phyloP scores from a whole-genome alignment of 2,797 vertebrate genomes.

The Oceanodroma leucorhoa region DNA sequence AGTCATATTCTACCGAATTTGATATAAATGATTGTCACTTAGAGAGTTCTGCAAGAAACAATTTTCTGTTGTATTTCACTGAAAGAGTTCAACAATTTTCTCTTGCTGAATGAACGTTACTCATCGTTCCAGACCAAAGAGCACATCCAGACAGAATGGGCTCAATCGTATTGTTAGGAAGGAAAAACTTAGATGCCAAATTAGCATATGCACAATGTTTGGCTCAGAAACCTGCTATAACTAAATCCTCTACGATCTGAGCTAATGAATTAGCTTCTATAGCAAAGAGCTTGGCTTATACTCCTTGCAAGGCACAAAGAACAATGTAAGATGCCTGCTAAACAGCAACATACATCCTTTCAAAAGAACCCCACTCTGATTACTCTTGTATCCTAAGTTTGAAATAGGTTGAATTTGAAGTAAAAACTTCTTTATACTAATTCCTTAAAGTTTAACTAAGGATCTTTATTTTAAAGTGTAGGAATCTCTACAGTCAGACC shows the following conservation, averaged over 20 bases:
- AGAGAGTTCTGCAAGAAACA: background rate
- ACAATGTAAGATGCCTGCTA: background rate
- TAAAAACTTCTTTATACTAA: background rate
- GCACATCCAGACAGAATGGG: background rate
- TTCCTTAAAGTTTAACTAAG: background rate
- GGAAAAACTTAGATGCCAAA: background rate
- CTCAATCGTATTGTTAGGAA: background rate
- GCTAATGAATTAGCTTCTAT: background rate
- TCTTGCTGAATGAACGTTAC: background rate
- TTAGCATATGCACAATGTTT: background rate
- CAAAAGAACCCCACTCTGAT: background rate
- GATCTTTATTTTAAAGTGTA: background rate
- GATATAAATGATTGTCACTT: background rate
- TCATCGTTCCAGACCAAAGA: background rate
- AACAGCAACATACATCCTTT: background rate
- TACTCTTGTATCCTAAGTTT: rapidly evolving
- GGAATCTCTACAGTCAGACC: background rate
- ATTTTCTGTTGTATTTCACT: background rate
- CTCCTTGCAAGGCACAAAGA: background rate
- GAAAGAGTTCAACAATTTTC: background rate
- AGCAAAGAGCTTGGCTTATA: background rate
- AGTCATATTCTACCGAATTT: background rate
- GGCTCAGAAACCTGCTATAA: background rate
- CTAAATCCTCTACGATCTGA: background rate
- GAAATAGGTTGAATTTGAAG: background rate